Base-by-base conservation (phyloP, 2,113 vertebrate genomes). In the Egretta garzetta region DNA sequence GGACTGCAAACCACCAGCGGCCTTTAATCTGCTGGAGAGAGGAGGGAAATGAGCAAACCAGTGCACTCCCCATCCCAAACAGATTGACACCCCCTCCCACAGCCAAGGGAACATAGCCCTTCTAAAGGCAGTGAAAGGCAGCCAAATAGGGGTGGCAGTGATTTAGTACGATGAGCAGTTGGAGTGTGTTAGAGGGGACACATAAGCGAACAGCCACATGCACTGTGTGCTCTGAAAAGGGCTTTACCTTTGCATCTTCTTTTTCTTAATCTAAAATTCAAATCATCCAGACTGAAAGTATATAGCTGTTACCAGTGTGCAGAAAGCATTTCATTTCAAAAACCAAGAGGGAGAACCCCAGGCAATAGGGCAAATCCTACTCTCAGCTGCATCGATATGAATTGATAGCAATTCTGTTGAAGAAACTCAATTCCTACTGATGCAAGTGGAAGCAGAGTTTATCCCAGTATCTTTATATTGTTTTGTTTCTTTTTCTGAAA, bases 241-340 rank as follows among this genome's bases (percentile, higher is more conserved):
- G 10, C 24, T 93, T 87, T 35, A 80, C 14, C 14, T 52, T 91
- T 74, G 35, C 12, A 18, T 63, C 33, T 60, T 56, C 24, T 80
- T 91, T 86, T 85, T 41, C 43, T 88, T 67, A 68, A 91, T 39
- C 47, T 88, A 84, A 92, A 86, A 90, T 83, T 93, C 20, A 94
- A 24, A 81, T 37, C 4, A 53, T 22, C 12, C 35, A 75, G 28
- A 75, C 13, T n/a, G 35, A 79, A 77, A 79, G 17, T 14, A 55
- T 32, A 53, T 8, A 47, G 19, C 47, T 88, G 9, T 64, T 91
- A 26, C 15, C 17, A 53, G 27, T 22, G 14, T 64, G 27, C 15
- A 62, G 49, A 84, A 74, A 92, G 22, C 24, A 85, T 56, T 96
- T 91, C 0, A 52, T 64, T 86, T 68, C n/a, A 77, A 86, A 86